Conservation (phyloP, 2,888 invertebrate species). For the Stegana nigrithorax region DNA sequence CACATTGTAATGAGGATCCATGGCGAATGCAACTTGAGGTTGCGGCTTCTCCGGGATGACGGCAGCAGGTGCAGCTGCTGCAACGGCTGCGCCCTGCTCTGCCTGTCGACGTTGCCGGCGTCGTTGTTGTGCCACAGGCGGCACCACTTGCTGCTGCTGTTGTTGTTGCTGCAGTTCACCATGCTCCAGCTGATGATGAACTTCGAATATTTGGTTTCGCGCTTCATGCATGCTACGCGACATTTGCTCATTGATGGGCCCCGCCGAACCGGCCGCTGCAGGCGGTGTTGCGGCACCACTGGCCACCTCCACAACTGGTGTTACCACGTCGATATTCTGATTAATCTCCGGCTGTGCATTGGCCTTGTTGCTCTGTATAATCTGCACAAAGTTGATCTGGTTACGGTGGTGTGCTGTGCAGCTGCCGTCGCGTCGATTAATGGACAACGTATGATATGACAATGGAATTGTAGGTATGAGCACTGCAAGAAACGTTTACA, state of each 20-base stretch:
- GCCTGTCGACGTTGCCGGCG: conserved; percentile 45
- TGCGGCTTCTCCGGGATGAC: conserved; percentile 51
- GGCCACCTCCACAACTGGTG: conserved; percentile 31
- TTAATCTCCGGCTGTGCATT: conserved; percentile 62
- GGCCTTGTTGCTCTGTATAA: conserved; percentile 73
- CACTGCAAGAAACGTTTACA: conserved; percentile 71
- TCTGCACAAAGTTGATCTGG: conserved; percentile 84
- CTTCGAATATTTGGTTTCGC: conserved; percentile 67
- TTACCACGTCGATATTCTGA: conserved; percentile 61
- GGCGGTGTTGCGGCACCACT: conserved; percentile 13
- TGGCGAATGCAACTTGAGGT: conserved; percentile 66
- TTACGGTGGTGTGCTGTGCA: conserved; percentile 87
- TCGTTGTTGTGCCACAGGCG: conserved; percentile 32
- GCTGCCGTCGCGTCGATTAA: conserved; percentile 88
- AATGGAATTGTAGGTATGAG: conserved; percentile 84
- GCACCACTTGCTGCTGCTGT: conserved; percentile 23
- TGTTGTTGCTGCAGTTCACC: conserved; percentile 33
- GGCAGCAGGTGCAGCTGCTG: background rate
- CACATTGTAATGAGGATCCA: conserved; percentile 93
- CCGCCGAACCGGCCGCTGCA: conserved; percentile 36
- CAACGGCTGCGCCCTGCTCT: conserved; percentile 25
- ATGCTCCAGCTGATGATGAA: conserved; percentile 50
- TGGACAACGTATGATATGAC: conserved; percentile 87
- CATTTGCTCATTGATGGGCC: conserved; percentile 66
- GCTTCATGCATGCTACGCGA: conserved; percentile 68